phyloP scores from a whole-genome alignment of 1,140 invertebrate genomes.

The Drosophila pruinosa region DNA sequence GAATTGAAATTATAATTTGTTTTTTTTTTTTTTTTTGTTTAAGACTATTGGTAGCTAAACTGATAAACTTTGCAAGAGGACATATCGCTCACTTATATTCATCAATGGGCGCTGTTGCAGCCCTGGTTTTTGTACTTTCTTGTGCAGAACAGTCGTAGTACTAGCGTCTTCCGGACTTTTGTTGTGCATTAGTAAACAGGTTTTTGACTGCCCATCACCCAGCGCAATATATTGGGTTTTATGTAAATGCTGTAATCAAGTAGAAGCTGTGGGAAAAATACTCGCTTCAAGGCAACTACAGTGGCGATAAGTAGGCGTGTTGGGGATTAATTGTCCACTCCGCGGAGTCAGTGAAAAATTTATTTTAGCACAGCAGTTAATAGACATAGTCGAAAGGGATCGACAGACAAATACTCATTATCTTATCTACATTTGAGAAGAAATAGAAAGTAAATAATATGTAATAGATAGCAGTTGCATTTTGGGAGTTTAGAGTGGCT shows the following conservation, averaged over 20 bases:
- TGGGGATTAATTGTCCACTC: constrained; percentile 48
- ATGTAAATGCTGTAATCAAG: constrained; percentile 53
- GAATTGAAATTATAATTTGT: no score
- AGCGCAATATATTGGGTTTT: constrained; percentile 4
- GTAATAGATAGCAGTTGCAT: no score
- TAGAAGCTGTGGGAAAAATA: constrained; percentile 58
- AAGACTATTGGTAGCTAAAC: no score
- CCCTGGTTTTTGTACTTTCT: constrained; percentile 12
- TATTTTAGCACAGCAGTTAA: not conserved
- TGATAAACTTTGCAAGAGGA: no score
- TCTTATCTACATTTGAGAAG: no score
- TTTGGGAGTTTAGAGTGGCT: no score
- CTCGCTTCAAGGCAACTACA: constrained; percentile 53
- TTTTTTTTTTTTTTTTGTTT: no score
- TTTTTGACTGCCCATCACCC: constrained; percentile 37
- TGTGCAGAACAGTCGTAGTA: constrained; percentile 8
- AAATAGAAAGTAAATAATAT: no score
- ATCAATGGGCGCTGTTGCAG: constrained; percentile 12
- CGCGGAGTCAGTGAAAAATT: not conserved
- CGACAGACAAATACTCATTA: constrained; percentile 1
- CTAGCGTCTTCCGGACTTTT: constrained; percentile 10
- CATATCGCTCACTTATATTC: no score
- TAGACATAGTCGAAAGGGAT: not conserved
- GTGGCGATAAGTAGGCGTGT: constrained; percentile 48
- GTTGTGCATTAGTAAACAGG: constrained; percentile 37